Conservation (phyloP, 2,888 invertebrate species). For the Sclerodermus sp. region DNA sequence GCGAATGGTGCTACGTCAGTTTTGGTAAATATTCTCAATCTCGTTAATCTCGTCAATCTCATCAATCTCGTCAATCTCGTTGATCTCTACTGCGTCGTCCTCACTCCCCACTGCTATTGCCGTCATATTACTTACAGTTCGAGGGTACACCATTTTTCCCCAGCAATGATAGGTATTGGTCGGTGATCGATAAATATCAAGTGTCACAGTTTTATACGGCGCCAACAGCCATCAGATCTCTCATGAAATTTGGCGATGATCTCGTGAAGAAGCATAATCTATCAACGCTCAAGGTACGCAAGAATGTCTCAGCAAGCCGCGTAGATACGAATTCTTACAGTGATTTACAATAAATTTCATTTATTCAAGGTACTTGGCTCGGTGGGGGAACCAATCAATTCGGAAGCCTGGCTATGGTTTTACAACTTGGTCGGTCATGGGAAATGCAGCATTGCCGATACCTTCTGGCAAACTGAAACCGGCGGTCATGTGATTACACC, state of each 20-base stretch:
- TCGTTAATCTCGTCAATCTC: too few relatives aligned
- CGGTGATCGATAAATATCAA: constrained; percentile 88
- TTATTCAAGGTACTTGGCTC: constrained; percentile 88
- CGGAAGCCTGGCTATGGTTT: constrained; percentile 98
- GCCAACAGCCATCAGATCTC: constrained; percentile 93
- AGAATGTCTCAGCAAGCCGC: constrained; percentile 59
- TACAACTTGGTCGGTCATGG: constrained; percentile 79
- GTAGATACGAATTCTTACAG: constrained; percentile 11
- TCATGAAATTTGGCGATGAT: constrained; percentile 93
- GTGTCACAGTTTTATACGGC: constrained; percentile 98
- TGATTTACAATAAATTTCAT: background rate
- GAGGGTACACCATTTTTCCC: constrained; percentile 98
- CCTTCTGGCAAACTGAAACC: constrained; percentile 99
- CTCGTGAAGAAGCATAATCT: constrained; percentile 68
- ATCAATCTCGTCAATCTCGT: too few relatives aligned
- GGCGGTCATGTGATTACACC: constrained; percentile 97
- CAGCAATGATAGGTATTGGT: constrained; percentile 91
- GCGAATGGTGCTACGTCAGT: constrained; percentile 93
- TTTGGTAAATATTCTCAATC: constrained; percentile 73
- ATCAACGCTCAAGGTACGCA: constrained; percentile 38
- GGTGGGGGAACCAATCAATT: constrained; percentile 98
- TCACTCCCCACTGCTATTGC: too few relatives aligned
- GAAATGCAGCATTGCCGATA: constrained; percentile 92
- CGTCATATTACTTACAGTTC: constrained; percentile 70
- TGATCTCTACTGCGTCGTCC: too few relatives aligned